Evolutionary conservation across 2,113 vertebrate genomes (phyloP), one percentile per base, ranked within the genome.

Genomic region (Lophius piscatorius): DNA sequence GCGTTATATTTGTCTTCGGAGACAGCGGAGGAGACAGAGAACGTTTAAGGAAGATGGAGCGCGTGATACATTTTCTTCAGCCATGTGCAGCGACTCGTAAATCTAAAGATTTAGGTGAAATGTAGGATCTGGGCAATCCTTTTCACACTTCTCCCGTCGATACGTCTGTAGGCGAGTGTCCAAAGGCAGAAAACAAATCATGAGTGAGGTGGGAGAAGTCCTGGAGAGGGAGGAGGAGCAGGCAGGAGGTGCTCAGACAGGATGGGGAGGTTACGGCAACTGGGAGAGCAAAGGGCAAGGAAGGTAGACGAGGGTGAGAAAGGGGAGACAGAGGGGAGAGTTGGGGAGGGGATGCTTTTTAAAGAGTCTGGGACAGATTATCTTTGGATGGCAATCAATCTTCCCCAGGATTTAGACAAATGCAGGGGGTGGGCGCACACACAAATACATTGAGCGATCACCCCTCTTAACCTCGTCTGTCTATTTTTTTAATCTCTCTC

Each of bases 291-390:
- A 79, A 79, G 77, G 74, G 45, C 56, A 80, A 3, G 56, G 12
- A 44, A 34, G 44, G 38, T 36, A 70, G 57, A 49, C 38, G 21
- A 17, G 46, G 42, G 46, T 54, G 55, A 51, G 52, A 46, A 29
- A 41, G 55, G 0, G 24, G 28, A 23, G 33, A 28, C 23, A 10
- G 9, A 38, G 34, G 10, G 13, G 21, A 36, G 29, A 31, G 23
- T 17, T 3, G 36, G 36, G 52, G 50, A 16, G 70, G 51, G 13
- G 40, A 33, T 58, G 33, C 49, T 68, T 63, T 41, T 58, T n/a
- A n/a, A 82, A 83, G 78, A 78, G 75, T 81, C 87, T 89, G 87
- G 87, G 82, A 89, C 65, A 88, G 68, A 89, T 89, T 89, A 89
- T 81, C 81, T 66, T 74, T 76, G 84, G 82, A 84, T 61, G 75